phyloP scores from a whole-genome alignment of 2,113 vertebrate species.

The Oenanthe oenanthe region DNA sequence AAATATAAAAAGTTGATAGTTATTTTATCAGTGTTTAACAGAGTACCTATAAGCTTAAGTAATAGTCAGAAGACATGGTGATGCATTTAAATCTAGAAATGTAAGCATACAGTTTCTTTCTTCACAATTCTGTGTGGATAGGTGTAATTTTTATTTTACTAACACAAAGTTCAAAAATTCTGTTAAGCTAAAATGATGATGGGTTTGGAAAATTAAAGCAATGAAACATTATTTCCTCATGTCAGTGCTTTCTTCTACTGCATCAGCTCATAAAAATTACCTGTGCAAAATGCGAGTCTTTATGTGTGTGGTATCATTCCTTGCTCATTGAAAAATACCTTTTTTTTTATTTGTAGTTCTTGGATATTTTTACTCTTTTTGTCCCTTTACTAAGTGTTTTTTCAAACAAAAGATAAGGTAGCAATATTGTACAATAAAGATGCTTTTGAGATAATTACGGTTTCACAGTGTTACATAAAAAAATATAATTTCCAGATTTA shows the following conservation, averaged over 20 bases:
- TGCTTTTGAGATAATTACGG: not conserved
- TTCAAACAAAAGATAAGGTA: not conserved
- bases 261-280: not conserved
- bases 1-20: not conserved
- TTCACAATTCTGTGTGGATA: not conserved
- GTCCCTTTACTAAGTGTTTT: not conserved
- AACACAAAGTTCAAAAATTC: not conserved
- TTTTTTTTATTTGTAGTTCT: not conserved
- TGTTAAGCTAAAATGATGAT: not conserved
- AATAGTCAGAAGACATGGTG: not conserved
- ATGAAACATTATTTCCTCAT: rapidly evolving
- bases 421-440: not conserved
- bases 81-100: not conserved
- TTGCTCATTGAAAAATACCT: not conserved
- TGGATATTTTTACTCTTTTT: not conserved
- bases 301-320: rapidly evolving
- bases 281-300: not conserved
- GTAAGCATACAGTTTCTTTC: not conserved
- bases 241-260: not conserved
- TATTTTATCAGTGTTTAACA: not conserved
- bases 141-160: not conserved
- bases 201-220: not conserved
- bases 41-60: not conserved
- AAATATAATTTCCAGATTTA: not conserved
- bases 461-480: not conserved